These are phyloP conservation scores for Polydesmus complanatus DNA, from an alignment of 2,888 invertebrate species.

Conservation along the genomic window DNA sequence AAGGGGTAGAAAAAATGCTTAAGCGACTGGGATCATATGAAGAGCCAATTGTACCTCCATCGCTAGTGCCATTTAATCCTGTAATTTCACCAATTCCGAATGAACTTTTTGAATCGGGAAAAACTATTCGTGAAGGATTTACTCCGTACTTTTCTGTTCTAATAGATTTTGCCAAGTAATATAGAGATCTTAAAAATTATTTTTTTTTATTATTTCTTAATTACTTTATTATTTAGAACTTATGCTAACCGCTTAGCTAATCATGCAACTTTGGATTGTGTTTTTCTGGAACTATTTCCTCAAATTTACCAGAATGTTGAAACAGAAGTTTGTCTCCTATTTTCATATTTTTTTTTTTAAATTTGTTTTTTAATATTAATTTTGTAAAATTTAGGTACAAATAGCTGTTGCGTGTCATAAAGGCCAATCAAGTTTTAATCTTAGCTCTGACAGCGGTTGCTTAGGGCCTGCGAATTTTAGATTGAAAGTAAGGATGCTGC, in stretches of 20 bases:
- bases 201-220: not conserved
- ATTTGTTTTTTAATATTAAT: conserved; percentile 31
- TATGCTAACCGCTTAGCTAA: conserved; percentile 48
- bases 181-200: conserved; percentile 18
- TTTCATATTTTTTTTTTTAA: conserved; percentile 25
- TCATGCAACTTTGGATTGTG: conserved; percentile 50
- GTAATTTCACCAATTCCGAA: conserved; percentile 35
- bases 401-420: conserved; percentile 6
- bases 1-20: conserved; percentile 22
- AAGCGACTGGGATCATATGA: conserved; percentile 39
- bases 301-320: conserved; percentile 43
- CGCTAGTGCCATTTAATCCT: conserved; percentile 35
- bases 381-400: conserved; percentile 18
- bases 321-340: conserved; percentile 32
- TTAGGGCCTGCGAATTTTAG: conserved; percentile 45
- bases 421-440: conserved; percentile 3
- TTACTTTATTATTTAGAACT: conserved; percentile 32
- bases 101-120: conserved; percentile 33
- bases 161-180: conserved; percentile 37
- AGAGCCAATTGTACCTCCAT: conserved; percentile 44
- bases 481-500: conserved; percentile 36
- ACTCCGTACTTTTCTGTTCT: conserved; percentile 37
- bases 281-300: conserved; percentile 46
- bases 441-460: conserved; percentile 31
- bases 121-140: conserved; percentile 34